These are phyloP conservation scores for Clarias macrocephalus DNA, from an alignment of 2,113 vertebrate genomes.

Conservation along the genomic window DNA sequence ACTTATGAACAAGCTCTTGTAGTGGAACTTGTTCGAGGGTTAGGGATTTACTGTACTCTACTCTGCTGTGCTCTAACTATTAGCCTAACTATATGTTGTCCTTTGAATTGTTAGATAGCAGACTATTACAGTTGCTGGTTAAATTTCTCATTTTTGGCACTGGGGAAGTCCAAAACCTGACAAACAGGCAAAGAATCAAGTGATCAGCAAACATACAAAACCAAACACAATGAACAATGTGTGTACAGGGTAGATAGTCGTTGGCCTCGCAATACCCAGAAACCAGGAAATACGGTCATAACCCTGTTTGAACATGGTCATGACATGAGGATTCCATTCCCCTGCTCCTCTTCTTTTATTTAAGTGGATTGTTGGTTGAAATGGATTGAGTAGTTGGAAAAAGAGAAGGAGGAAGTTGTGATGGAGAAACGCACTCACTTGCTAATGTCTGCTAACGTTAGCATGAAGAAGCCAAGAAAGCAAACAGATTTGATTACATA, in stretches of 20 bases:
- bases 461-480: conserved; percentile 76
- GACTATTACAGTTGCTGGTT: not conserved
- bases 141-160: not conserved
- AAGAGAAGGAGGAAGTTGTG: conserved; percentile 11
- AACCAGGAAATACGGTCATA: not conserved
- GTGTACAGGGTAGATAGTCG: not conserved
- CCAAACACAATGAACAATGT: not conserved
- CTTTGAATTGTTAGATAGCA: not conserved
- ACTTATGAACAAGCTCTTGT: too few species aligned
- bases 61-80: too few species aligned
- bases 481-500: conserved; percentile 89
- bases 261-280: not conserved
- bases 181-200: not conserved
- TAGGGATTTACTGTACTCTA: too few species aligned
- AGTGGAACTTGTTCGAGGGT: too few species aligned
- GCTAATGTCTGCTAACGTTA: conserved; percentile 67
- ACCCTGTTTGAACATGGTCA: not conserved
- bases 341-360: not conserved
- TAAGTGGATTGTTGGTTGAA: not conserved
- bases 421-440: conserved; percentile 42
- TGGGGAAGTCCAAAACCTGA: not conserved
- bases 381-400: not conserved
- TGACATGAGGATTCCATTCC: not conserved
- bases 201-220: not conserved
- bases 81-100: not conserved